Base-by-base conservation (phyloP, 2,797 vertebrate species). In the Eidolon dupreanum region DNA sequence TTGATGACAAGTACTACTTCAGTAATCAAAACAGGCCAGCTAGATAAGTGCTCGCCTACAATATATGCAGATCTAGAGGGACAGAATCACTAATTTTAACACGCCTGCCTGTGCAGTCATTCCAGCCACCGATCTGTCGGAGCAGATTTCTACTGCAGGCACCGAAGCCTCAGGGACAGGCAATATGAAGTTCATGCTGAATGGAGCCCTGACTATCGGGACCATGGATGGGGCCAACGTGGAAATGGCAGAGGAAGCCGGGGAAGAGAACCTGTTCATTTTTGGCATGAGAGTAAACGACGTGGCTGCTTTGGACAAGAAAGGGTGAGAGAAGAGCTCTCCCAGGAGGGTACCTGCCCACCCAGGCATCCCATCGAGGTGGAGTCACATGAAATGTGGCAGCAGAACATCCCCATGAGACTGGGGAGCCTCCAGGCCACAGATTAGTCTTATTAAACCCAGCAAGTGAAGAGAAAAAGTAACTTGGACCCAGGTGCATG, bases 161-260 rank as follows among this genome's bases (percentile, higher is more conserved):
- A 99, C 99, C 0, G 99, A 99, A 94, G 99, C 99, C 0, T 99
- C 99, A 0, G 99, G 99, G 8, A 99, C 99, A 0, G 99, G 99
- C 9, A 99, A 99, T 98, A 99, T 99, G 99, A 99, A 99, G 96
- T 99, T 99, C 98, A 99, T 99, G 99, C 98, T 99, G 97, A 99
- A 99, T 0, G 99, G 99, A 0, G 99, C 99, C 0, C 99, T 99
- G 97, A 99, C 99, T 97, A 99, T 99, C 0, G 99, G 99, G 95
- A 99, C 99, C 93, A 99, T 99, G 99, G 99, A 99, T 10, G 99
- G 99, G 3, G 99, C 99, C 98, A 99, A 99, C 0, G 99, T 99
- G 95, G 99, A 99, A 97, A 99, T 99, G 99, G 99, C 99, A 0
- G 99, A 99, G 97, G 99, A 99, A 97, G 99, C 99, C 0, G 99